phyloP scores from a whole-genome alignment of 2,888 invertebrate genomes.

The Volucella zonaria region DNA sequence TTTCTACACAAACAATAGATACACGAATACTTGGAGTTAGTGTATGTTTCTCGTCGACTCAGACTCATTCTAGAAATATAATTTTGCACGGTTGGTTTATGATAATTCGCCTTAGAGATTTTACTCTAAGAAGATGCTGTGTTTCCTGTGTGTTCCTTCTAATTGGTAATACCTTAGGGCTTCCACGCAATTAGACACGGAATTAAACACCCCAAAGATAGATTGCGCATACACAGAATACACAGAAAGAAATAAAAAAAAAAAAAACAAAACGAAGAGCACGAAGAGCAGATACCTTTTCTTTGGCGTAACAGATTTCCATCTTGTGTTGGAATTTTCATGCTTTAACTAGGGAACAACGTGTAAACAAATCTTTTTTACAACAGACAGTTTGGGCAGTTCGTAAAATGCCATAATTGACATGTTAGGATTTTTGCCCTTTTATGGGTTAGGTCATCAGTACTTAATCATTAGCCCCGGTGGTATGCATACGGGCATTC shows the following conservation, averaged over 20 bases:
- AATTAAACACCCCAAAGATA: conserved; percentile 60
- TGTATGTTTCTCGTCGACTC: background rate
- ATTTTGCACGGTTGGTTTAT: conserved; percentile 67
- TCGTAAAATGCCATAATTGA: conserved; percentile 69
- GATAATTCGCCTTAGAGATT: conserved; percentile 56
- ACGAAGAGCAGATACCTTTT: conserved; percentile 1
- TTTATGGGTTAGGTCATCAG: conserved; percentile 68
- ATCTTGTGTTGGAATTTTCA: conserved; percentile 69
- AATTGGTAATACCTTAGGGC: conserved; percentile 80
- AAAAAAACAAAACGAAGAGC: no score
- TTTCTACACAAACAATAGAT: conserved; percentile 6
- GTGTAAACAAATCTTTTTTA: conserved; percentile 52
- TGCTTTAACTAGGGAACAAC: conserved; percentile 71
- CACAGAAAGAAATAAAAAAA: background rate
- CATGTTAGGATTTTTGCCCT: conserved; percentile 59
- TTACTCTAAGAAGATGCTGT: conserved; percentile 30
- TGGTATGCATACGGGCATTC: background rate
- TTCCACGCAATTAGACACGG: conserved; percentile 69
- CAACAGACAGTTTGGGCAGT: conserved; percentile 60
- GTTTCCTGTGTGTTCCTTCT: conserved; percentile 75
- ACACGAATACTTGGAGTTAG: background rate
- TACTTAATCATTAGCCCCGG: conserved; percentile 62
- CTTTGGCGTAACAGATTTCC: conserved; percentile 41
- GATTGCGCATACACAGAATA: conserved; percentile 46
- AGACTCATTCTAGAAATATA: conserved; percentile 46